phyloP scores from a whole-genome alignment of 2,113 vertebrate species.

The Mastomys natalensis region DNA sequence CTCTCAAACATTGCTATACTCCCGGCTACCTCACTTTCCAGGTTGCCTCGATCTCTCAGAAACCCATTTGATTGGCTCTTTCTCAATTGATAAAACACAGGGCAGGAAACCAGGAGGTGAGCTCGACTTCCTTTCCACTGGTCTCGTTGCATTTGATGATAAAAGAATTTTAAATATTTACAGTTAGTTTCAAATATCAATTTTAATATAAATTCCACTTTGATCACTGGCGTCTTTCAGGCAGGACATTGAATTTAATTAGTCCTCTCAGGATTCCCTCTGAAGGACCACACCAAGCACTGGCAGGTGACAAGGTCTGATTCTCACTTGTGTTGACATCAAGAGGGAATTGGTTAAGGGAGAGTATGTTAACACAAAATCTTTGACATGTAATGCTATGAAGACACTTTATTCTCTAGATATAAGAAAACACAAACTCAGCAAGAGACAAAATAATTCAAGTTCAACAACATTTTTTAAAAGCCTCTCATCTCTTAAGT shows the following conservation, averaged over 20 bases:
- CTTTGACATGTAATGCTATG: not conserved
- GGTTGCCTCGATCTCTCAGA: not conserved
- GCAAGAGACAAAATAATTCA: slow-evolving; percentile 27
- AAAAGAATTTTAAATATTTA: slow-evolving; percentile 45
- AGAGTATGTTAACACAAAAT: not conserved
- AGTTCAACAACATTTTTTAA: not conserved
- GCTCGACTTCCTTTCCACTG: not conserved
- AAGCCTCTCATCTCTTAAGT: slow-evolving; percentile 32
- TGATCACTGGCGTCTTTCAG: not conserved
- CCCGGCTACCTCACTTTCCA: not conserved
- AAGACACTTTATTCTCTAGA: not conserved
- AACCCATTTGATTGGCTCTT: not conserved
- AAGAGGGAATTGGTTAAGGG: not conserved
- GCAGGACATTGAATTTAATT: not conserved
- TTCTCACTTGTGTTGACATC: not conserved
- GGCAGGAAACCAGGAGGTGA: not conserved
- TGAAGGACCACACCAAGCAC: not conserved
- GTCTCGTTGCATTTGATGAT: slow-evolving; percentile 8
- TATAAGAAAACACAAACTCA: not conserved
- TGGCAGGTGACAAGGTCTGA: not conserved
- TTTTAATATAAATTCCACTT: slow-evolving; percentile 47
- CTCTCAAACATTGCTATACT: not conserved
- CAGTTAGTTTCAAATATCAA: slow-evolving; percentile 36
- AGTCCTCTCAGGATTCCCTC: not conserved
- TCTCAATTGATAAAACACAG: not conserved